Evolutionary conservation across 64 coral and sea anemone species (phyloP).

Genomic region (Dendrophyllia cribrosa): DNA sequence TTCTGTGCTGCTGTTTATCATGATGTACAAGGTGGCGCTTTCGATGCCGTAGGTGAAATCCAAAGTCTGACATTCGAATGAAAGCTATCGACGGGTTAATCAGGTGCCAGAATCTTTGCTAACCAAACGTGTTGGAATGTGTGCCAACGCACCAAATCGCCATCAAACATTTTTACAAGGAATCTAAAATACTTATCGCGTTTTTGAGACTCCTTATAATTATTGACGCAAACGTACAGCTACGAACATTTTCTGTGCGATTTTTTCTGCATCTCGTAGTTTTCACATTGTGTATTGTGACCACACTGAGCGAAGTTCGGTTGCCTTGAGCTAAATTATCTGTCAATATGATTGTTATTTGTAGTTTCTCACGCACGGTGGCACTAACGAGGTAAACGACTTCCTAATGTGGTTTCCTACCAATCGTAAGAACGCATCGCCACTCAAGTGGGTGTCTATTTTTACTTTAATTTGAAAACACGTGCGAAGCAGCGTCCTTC

Average conservation of each 20-base stretch:
- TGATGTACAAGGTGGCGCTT: no score
- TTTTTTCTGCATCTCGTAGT: background rate
- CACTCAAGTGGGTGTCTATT: background rate
- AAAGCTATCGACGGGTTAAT: background rate
- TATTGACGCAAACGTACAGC: no score
- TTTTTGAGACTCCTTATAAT: background rate
- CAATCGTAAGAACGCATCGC: background rate
- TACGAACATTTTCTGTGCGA: no score
- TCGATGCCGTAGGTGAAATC: no score
- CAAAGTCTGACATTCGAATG: no score
- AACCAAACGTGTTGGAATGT: slow-evolving; percentile 19
- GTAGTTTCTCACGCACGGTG: background rate
- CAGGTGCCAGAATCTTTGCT: background rate
- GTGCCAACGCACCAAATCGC: background rate
- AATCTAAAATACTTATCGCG: background rate
- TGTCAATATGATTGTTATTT: background rate
- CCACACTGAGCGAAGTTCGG: background rate
- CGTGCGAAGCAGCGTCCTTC: background rate
- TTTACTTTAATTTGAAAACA: no score
- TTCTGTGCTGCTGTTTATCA: no score
- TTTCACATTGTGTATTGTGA: slow-evolving; percentile 3
- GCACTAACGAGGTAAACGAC: background rate
- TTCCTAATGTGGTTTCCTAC: slow-evolving; percentile 11
- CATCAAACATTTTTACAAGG: background rate
- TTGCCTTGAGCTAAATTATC: background rate